Percentiles rank a stretch among this genome's conserved stretches.
Evolutionary conservation across 2,888 invertebrate genomes (phyloP).

Genomic region (Caenorhabditis plicata): DNA sequence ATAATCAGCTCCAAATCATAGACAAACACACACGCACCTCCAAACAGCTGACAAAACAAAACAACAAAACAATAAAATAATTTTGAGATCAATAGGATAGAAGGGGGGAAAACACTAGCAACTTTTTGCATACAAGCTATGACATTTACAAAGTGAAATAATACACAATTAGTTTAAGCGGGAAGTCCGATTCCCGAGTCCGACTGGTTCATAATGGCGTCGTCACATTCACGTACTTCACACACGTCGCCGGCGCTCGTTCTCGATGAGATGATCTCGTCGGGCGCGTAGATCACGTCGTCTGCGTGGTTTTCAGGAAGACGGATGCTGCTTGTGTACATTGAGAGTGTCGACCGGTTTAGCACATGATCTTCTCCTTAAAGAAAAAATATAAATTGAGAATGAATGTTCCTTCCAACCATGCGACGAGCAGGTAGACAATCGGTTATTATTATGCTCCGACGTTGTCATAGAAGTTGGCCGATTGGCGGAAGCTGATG

Average conservation of each 20-base stretch:
- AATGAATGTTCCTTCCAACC: slow-evolving; percentile 1
- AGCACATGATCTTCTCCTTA: background rate
- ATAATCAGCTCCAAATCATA: too few species aligned
- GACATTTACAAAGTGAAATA: too few species aligned
- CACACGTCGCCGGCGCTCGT: too few species aligned
- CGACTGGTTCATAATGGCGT: too few species aligned
- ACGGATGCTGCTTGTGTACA: slow-evolving; percentile 39
- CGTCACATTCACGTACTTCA: too few species aligned
- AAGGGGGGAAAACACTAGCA: too few species aligned
- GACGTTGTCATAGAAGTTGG: slow-evolving; percentile 18
- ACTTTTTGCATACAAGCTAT: too few species aligned
- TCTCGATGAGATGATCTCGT: slow-evolving; percentile 38
- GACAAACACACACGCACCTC: too few species aligned
- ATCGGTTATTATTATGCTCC: slow-evolving; percentile 8
- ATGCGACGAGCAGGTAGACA: slow-evolving; percentile 23
- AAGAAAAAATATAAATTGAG: background rate
- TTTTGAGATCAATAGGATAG: too few species aligned
- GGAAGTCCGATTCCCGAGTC: slow-evolving; percentile 32
- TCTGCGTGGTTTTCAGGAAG: slow-evolving; percentile 43
- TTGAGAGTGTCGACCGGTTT: slow-evolving; percentile 33
- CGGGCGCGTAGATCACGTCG: slow-evolving; percentile 46
- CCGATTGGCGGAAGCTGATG: slow-evolving; percentile 25
- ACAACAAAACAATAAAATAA: too few species aligned
- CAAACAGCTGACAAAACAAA: too few species aligned
- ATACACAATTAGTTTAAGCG: too few species aligned